Percentiles rank a stretch among this genome's conserved stretches.
phyloP scores from a whole-genome alignment of 2,113 vertebrate genomes.

The Platysteira castanea region DNA sequence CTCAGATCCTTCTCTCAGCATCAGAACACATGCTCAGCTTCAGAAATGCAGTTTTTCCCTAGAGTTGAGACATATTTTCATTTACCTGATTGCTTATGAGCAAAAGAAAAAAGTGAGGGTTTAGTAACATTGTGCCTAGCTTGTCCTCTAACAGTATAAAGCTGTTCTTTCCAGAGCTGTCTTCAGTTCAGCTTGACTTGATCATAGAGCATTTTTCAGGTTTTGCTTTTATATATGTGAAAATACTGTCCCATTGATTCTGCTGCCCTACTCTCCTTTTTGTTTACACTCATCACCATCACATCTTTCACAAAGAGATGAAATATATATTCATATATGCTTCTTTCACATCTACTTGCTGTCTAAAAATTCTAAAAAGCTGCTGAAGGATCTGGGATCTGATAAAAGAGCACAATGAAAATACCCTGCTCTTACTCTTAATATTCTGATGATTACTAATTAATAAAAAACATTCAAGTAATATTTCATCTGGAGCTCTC shows the following conservation, averaged over 20 bases:
- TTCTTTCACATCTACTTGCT: not conserved
- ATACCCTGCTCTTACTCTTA: not conserved
- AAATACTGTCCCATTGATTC: not conserved
- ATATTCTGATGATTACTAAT: not conserved
- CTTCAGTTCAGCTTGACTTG: not conserved
- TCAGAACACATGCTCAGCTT: not conserved
- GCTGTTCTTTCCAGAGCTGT: not conserved
- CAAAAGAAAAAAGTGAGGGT: not conserved
- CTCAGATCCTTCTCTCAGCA: not conserved
- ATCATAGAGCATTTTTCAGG: not conserved
- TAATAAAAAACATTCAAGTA: not conserved
- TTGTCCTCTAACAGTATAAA: not conserved
- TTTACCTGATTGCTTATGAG: not conserved
- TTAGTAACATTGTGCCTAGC: not conserved
- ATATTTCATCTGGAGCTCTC: not conserved
- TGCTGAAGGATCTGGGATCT: not conserved
- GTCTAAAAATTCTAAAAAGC: not conserved
- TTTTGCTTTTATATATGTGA: not conserved
- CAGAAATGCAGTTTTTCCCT: not conserved
- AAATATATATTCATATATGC: not conserved
- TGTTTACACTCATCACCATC: not conserved
- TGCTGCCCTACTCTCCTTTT: not conserved
- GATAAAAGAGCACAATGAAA: not conserved
- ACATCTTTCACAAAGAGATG: not conserved
- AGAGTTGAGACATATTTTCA: not conserved